Evolutionary conservation across 2,797 vertebrate species (phyloP), one percentile per base, ranked within the genome.

Genomic region (Pseudochirops cupreus): DNA sequence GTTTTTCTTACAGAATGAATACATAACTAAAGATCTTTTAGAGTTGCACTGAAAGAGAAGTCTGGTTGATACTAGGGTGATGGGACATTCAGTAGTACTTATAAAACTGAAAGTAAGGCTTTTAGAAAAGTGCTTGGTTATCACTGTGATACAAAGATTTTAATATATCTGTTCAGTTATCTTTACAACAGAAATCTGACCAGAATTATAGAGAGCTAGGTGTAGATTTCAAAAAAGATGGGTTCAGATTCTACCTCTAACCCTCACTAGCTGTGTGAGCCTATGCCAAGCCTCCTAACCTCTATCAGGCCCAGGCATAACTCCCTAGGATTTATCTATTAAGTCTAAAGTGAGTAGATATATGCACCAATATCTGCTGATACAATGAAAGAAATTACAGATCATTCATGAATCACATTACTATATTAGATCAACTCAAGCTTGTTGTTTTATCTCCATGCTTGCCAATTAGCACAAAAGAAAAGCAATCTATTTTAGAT

Each of bases 221-320:
- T 95, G 91, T 93, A 56, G 46, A 93, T 92, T 94, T 74, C 96
- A 82, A 97, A 90, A 97, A 74, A 97, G n/a, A 90, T 97, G 87
- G 95, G 29, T 90, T 92, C 95, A 97, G 95, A 96, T 94, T 89
- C 94, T 90, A 96, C 90, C 95, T 95, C 87, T 18, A 96, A 46
- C 58, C 96, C 67, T 96, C 95, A 95, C 29, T 96, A 96, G 56
- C 56, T 3, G 4, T 58, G 92, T 82, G 57, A 97, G 50, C 58
- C 93, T 97, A 62, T 96, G 62, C 33, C 82, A 94, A 95, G 56
- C 94, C 96, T 92, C 91, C 95, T 94, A 97, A 92, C 24, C 91
- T 97, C 96, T 21, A 18, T 39, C 5, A n/a, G 62, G 16, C 62
- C n/a, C 33, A 74, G 16, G 5, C 13, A 74, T 21, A 74, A 74